Evolutionary conservation across 2,797 vertebrate genomes (phyloP).

Genomic region (Sebastes goodei): DNA sequence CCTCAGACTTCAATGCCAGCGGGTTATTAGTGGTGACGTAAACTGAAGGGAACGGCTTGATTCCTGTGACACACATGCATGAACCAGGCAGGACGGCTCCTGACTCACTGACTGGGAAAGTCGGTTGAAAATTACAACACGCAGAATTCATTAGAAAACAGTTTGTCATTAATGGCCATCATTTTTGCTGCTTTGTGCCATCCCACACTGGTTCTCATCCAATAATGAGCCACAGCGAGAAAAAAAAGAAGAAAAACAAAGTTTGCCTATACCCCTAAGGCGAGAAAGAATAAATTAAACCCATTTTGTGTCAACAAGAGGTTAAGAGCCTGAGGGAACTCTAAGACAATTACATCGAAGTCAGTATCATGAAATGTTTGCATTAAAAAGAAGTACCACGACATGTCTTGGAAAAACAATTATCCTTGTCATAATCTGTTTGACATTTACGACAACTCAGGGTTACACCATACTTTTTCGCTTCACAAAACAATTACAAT

Average conservation of each 20-base stretch:
- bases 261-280: background rate
- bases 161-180: background rate
- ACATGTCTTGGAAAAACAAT: conserved; percentile 12
- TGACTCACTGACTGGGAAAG: background rate
- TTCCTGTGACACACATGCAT: background rate
- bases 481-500: conserved; percentile 68
- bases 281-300: background rate
- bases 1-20: background rate
- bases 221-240: background rate
- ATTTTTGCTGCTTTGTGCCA: background rate
- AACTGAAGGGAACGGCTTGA: background rate
- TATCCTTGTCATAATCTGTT: conserved; percentile 5
- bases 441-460: conserved; percentile 18
- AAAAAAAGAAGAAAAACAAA: background rate
- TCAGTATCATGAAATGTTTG: background rate
- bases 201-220: background rate
- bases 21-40: background rate
- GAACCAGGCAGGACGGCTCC: background rate
- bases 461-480: conserved; percentile 9
- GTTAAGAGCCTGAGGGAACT: background rate
- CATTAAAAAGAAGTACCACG: background rate
- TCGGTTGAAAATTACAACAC: background rate
- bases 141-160: background rate
- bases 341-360: background rate
- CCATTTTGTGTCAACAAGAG: background rate